Evolutionary conservation across 1,140 invertebrate species (phyloP).

Genomic region (Diachasma alloeum): DNA sequence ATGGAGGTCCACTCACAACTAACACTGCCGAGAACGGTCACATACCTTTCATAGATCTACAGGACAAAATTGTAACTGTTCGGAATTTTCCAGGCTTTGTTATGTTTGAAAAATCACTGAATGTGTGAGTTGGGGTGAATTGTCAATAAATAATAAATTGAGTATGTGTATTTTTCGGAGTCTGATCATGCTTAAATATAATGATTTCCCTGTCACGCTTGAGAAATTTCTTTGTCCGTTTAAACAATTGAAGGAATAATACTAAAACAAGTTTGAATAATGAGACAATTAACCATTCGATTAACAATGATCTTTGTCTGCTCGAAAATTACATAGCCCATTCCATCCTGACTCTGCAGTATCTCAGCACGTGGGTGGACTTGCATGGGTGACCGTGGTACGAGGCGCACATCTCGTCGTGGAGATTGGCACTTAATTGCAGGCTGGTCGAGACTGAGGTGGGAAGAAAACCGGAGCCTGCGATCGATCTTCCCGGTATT

Average conservation of each 20-base stretch:
- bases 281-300: not conserved
- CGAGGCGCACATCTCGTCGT: not conserved
- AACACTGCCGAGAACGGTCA: too few relatives aligned
- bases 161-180: too few relatives aligned
- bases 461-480: not conserved
- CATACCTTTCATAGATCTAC: too few relatives aligned
- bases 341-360: not conserved
- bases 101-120: too few relatives aligned
- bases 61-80: too few relatives aligned
- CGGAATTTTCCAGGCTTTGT: too few relatives aligned
- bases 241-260: not conserved
- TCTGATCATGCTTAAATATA: too few relatives aligned
- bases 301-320: not conserved
- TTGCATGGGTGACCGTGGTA: slow-evolving; percentile 4
- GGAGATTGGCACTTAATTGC: slow-evolving; percentile 9
- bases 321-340: not conserved
- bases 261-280: not conserved
- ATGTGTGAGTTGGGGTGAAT: too few relatives aligned
- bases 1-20: too few relatives aligned
- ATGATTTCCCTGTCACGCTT: not conserved
- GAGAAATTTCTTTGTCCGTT: not conserved
- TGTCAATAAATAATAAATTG: too few relatives aligned
- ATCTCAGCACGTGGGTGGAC: not conserved
- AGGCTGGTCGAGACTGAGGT: not conserved
- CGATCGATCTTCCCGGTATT: not conserved